These are phyloP conservation scores for Acronicta aceris DNA, from an alignment of 2,888 invertebrate genomes.

Conservation along the genomic window DNA sequence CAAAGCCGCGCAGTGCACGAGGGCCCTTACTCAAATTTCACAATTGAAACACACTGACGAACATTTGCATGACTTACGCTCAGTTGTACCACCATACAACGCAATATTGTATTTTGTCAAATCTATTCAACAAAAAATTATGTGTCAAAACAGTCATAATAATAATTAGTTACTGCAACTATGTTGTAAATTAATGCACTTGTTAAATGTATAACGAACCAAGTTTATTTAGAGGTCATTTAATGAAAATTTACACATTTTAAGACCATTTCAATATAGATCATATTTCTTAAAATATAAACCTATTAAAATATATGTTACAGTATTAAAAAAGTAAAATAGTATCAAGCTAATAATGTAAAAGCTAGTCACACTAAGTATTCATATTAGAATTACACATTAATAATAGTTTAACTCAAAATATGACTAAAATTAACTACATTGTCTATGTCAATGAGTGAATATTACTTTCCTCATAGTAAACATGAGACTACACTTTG, in stretches of 20 bases:
- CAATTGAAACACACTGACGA: not conserved
- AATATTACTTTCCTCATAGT: constrained; percentile 18
- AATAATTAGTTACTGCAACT: not conserved
- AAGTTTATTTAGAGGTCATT: constrained; percentile 5
- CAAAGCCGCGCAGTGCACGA: not conserved
- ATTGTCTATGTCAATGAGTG: constrained; percentile 24
- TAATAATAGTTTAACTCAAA: constrained; percentile 41
- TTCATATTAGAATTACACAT: constrained; percentile 50
- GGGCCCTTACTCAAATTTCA: not conserved
- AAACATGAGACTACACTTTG: constrained; percentile 43
- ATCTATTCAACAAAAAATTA: not conserved
- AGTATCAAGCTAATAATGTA: constrained; percentile 61
- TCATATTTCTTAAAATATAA: constrained; percentile 53
- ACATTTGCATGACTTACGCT: not conserved
- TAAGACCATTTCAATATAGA: constrained; percentile 55
- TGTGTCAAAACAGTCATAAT: not conserved
- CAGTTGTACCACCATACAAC: not conserved
- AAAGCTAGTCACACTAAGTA: constrained; percentile 62
- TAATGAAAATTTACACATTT: constrained; percentile 42
- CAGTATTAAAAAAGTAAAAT: constrained; percentile 60
- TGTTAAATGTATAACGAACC: not conserved
- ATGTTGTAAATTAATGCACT: not conserved
- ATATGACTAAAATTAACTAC: constrained; percentile 42
- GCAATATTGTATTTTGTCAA: not conserved
- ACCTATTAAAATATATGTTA: constrained; percentile 63